Percentiles rank a stretch among this genome's conserved stretches.
phyloP scores from a whole-genome alignment of 2,797 vertebrate species.

The Gallinago nigripennis region DNA sequence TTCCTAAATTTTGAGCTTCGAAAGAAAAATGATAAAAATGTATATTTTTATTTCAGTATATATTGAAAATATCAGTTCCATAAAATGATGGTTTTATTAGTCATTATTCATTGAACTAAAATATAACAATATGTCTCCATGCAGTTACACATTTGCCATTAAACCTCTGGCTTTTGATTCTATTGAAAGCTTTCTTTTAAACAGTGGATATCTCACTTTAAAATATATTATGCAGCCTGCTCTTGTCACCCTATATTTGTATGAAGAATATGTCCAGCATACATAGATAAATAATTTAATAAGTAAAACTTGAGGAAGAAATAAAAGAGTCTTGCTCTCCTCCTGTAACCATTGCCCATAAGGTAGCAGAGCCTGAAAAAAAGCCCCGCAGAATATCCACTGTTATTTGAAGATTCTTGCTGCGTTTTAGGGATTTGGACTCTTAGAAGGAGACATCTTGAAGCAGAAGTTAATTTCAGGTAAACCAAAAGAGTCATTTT shows the following conservation, averaged over 20 bases:
- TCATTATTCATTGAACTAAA: background rate
- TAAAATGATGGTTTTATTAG: background rate
- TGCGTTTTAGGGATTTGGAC: background rate
- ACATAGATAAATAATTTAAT: background rate
- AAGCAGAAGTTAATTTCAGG: background rate
- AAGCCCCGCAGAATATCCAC: background rate
- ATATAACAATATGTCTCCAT: background rate
- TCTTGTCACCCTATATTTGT: background rate
- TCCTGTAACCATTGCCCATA: background rate
- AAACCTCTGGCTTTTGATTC: background rate
- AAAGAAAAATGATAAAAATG: background rate
- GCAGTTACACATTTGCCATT: background rate
- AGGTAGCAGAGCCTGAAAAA: background rate
- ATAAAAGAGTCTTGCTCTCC: background rate
- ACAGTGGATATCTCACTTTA: background rate
- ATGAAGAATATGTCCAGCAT: background rate
- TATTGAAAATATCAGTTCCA: background rate
- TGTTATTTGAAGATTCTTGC: background rate
- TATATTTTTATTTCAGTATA: slow-evolving; percentile 36
- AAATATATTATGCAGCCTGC: background rate
- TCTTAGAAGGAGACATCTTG: background rate
- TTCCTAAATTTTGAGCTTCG: slow-evolving; percentile 22
- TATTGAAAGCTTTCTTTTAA: slow-evolving; percentile 26
- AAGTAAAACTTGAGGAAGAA: slow-evolving; percentile 1
- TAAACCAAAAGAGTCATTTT: background rate